phyloP scores from a whole-genome alignment of 1,140 invertebrate genomes.

The Eurosta solidaginis region DNA sequence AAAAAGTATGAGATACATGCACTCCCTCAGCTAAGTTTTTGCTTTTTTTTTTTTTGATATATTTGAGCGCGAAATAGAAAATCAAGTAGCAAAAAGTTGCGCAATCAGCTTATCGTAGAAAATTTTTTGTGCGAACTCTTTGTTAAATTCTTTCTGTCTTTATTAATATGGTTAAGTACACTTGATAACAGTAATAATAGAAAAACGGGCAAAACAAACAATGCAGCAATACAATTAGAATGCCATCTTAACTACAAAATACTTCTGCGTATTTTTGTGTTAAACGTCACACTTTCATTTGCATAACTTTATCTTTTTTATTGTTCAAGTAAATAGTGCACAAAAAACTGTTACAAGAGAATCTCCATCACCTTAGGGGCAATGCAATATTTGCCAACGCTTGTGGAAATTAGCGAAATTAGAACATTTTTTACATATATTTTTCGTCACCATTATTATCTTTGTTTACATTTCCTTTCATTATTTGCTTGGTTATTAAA shows the following conservation, averaged over 20 bases:
- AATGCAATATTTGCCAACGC: not conserved
- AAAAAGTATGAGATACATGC: no score
- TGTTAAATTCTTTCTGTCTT: no score
- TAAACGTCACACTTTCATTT: not conserved
- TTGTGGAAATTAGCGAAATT: not conserved
- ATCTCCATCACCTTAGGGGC: no score
- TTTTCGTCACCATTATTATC: not conserved
- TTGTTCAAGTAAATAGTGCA: not conserved
- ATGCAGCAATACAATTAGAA: conserved; percentile 19
- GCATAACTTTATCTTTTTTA: not conserved
- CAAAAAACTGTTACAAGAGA: not conserved
- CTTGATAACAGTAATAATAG: no score
- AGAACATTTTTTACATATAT: not conserved
- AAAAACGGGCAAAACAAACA: no score
- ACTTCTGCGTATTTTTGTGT: not conserved
- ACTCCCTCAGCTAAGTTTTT: no score
- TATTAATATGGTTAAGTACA: no score
- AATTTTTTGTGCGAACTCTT: no score
- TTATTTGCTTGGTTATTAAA: not conserved
- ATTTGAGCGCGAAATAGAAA: no score
- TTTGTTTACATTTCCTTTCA: not conserved
- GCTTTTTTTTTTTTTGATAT: no score
- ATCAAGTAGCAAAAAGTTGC: no score
- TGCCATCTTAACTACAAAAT: not conserved
- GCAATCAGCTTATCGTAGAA: no score